phyloP scores from a whole-genome alignment of 2,113 vertebrate genomes.

The Tragulus kanchil region DNA sequence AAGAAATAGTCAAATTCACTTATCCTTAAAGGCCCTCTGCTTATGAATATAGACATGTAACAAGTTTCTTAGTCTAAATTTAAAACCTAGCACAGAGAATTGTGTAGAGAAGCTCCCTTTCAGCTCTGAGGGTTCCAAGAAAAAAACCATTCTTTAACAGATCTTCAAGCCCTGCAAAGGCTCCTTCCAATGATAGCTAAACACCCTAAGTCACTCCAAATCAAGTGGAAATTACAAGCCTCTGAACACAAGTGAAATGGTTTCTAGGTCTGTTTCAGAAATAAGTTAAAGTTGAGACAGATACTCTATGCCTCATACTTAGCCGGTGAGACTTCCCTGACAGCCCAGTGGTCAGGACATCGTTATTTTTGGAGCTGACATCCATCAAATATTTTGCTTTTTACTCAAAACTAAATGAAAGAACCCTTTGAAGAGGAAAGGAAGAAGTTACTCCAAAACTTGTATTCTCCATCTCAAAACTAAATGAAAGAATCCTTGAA shows the following conservation, averaged over 20 bases:
- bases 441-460: background rate
- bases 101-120: background rate
- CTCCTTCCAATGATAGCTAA: background rate
- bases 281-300: background rate
- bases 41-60: background rate
- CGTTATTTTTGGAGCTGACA: background rate
- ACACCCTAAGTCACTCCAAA: background rate
- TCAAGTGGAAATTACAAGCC: background rate
- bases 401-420: background rate
- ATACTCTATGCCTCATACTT: background rate
- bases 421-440: background rate
- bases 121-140: background rate
- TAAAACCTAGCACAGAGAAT: conserved; percentile 19
- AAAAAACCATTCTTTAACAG: background rate
- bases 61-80: conserved; percentile 14
- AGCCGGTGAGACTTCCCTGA: background rate
- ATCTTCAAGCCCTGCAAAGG: background rate
- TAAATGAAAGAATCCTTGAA: background rate
- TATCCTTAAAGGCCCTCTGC: background rate
- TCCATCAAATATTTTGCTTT: background rate
- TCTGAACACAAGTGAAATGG: background rate
- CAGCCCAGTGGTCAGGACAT: background rate
- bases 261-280: conserved; percentile 2
- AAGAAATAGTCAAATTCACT: background rate
- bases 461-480: background rate